Evolutionary conservation across 2,888 invertebrate species (phyloP).

Genomic region (Vesta saturnalis): DNA sequence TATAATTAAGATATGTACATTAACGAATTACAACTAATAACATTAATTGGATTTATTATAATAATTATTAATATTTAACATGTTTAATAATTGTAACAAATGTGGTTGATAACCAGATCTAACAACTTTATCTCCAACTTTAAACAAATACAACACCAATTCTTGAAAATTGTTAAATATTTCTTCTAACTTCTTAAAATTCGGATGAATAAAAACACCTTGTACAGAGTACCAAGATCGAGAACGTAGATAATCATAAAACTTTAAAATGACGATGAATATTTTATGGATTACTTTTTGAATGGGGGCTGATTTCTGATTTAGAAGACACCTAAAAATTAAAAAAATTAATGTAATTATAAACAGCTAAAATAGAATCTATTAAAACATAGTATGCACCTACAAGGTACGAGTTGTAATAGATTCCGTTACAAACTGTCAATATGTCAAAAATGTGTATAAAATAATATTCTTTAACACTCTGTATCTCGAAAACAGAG

Average conservation of each 20-base stretch:
- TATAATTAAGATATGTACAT: no score
- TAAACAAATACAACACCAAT: slow-evolving; percentile 71
- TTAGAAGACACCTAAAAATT: slow-evolving; percentile 75
- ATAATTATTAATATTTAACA: slow-evolving; percentile 73
- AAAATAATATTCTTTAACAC: no score
- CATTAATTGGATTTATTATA: slow-evolving; percentile 53
- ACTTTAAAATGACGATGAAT: slow-evolving; percentile 77
- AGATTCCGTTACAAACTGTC: no score
- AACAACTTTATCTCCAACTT: slow-evolving; percentile 70
- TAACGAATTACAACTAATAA: not conserved
- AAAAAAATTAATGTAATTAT: not conserved
- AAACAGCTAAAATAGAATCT: not conserved
- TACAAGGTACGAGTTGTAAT: no score
- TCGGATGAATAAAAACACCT: slow-evolving; percentile 67
- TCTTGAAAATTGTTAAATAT: slow-evolving; percentile 65
- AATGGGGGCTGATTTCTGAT: slow-evolving; percentile 74
- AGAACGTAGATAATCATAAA: slow-evolving; percentile 69
- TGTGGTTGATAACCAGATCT: slow-evolving; percentile 75
- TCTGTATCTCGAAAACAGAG: no score
- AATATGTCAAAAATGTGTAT: no score
- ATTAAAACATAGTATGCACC: no score
- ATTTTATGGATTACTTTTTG: slow-evolving; percentile 76
- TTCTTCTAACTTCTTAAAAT: slow-evolving; percentile 67
- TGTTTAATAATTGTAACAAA: slow-evolving; percentile 71
- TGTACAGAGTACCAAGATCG: slow-evolving; percentile 68